Conservation (phyloP, 2,888 invertebrate genomes). For the Silvanus unidentatus region DNA sequence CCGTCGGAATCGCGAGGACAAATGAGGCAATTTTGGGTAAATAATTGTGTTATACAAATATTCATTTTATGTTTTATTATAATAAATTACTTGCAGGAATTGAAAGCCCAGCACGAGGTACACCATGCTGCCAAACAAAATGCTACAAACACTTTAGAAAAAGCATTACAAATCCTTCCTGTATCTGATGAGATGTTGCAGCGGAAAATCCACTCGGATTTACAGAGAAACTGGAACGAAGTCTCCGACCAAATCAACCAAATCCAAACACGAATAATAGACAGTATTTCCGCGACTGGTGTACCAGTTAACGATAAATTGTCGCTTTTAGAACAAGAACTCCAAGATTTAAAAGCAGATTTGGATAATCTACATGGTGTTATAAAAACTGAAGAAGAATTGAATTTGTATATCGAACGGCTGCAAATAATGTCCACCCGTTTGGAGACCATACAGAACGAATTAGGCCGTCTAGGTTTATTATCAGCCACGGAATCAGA, state of each 20-base stretch:
- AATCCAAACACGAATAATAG: constrained; percentile 63
- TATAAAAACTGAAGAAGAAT: constrained; percentile 76
- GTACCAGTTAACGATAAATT: constrained; percentile 71
- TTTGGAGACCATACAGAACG: constrained; percentile 73
- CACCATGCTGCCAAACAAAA: constrained; percentile 72
- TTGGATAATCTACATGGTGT: constrained; percentile 70
- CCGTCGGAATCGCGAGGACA: constrained; percentile 62
- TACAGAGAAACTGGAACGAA: constrained; percentile 70
- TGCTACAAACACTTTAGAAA: constrained; percentile 67
- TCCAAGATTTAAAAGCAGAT: constrained; percentile 65
- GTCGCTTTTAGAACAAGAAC: constrained; percentile 67
- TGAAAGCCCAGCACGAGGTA: constrained; percentile 81
- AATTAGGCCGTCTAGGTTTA: constrained; percentile 68
- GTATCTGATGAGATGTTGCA: constrained; percentile 81
- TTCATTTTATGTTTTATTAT: neutral
- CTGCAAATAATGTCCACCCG: constrained; percentile 70
- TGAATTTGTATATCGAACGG: constrained; percentile 74
- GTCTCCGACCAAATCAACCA: constrained; percentile 59
- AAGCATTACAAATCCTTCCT: constrained; percentile 70
- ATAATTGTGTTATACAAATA: constrained; percentile 24
- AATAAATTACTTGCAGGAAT: constrained; percentile 49
- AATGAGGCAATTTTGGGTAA: constrained; percentile 76
- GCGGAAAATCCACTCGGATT: constrained; percentile 68
- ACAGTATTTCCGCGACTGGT: constrained; percentile 66
- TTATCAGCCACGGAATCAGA: constrained; percentile 71